Base-by-base conservation (phyloP, 2,113 vertebrate genomes). In the Sula dactylatra region DNA sequence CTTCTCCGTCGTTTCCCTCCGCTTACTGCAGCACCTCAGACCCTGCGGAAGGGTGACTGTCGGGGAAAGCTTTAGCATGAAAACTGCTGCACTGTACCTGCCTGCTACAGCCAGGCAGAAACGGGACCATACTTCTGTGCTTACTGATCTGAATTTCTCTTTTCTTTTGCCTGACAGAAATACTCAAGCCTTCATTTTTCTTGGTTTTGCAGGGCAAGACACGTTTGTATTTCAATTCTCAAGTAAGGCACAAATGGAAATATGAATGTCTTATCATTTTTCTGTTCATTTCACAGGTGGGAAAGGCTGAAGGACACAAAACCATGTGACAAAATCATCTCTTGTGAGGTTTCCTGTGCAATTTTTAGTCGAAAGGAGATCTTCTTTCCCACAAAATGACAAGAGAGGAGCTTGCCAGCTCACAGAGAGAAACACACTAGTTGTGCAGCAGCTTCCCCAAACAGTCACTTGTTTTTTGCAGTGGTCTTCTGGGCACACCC, bases 101-200 rank as follows among this genome's bases (percentile, higher is more conserved):
- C 70, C 61, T 88, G 70, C 42, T 50, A 22, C 47, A 58, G 42
- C 34, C 73, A 31, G 54, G 74, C 42, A 88, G 71, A 59, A 78
- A 10, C 1, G 10, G 1, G 9, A 44, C n/a, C 0, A 2, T 12
- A 8, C 27, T 78, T 72, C 59, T n/a, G 6, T 47, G n/a, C 55
- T 69, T 54, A 14, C 50, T n/a, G 56, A 21, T 49, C 29, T 80
- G 50, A 38, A 47, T 65, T 40, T 65, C 27, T 49, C 31, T 49
- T 74, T 34, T n/a, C 7, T 76, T 32, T 22, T 25, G 9, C 18
- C 55, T 50, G 36, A 29, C 13, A 61, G 25, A 88, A 71, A 82
- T 19, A 50, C 17, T 71, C 22, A 76, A 76, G 2, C 34, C 32
- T 59, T 84, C 2, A 0, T 42, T 81, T 55, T 34, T 49, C 29